Evolutionary conservation across 2,888 invertebrate genomes (phyloP).

Genomic region (Entomobrya proxima): DNA sequence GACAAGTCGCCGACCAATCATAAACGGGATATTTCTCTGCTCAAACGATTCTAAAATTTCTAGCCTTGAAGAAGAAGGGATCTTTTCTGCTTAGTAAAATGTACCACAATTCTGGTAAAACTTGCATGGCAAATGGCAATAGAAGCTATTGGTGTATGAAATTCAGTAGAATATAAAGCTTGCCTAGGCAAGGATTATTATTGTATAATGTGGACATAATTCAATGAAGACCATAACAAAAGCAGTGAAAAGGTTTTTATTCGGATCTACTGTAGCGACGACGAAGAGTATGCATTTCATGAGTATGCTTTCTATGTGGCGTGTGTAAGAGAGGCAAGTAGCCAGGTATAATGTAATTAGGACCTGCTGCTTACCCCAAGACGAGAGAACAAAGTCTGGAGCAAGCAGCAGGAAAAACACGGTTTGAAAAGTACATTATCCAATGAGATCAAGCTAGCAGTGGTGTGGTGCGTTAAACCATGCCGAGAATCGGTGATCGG

Average conservation of each 20-base stretch:
- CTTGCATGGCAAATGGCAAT: too few relatives aligned
- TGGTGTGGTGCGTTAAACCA: too few relatives aligned
- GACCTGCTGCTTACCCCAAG: too few relatives aligned
- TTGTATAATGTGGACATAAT: constrained; percentile 54
- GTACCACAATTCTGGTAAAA: too few relatives aligned
- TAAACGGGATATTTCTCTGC: constrained; percentile 23
- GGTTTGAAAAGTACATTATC: too few relatives aligned
- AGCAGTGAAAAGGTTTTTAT: constrained; percentile 46
- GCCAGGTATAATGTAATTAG: too few relatives aligned
- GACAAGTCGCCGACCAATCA: constrained; percentile 38
- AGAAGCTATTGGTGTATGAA: too few relatives aligned
- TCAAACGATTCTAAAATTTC: constrained; percentile 41
- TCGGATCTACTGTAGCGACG: constrained; percentile 6
- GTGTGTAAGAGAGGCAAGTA: neutral
- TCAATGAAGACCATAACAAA: constrained; percentile 14
- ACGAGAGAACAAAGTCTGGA: too few relatives aligned
- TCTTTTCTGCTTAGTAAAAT: constrained; percentile 15
- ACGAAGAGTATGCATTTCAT: neutral
- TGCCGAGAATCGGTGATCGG: too few relatives aligned
- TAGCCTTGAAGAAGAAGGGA: constrained; percentile 13
- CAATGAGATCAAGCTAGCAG: too few relatives aligned
- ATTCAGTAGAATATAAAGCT: constrained; percentile 39
- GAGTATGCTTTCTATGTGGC: neutral
- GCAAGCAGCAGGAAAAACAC: too few relatives aligned
- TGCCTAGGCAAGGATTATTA: constrained; percentile 55